A percentile compares a stretch with the other conserved stretches of the same genome.
Conservation (phyloP, 1,140 invertebrate species). For the Dufourea novaeangliae region DNA sequence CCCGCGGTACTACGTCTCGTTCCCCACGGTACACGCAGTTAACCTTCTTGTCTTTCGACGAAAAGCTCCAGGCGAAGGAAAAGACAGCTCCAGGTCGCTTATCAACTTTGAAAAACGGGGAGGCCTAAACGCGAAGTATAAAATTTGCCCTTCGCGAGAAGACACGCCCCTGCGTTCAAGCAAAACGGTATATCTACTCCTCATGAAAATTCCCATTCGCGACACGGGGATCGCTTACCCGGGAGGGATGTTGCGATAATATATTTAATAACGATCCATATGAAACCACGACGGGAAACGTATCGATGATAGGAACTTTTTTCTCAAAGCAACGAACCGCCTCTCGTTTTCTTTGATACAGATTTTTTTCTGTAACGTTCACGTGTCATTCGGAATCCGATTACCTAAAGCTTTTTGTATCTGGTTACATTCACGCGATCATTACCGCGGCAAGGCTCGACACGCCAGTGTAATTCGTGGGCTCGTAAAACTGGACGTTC, state of each 20-base stretch:
- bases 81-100: neutral
- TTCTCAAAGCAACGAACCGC: neutral
- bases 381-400: neutral
- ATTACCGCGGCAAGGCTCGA: neutral
- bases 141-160: neutral
- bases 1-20: neutral
- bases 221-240: neutral
- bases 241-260: neutral
- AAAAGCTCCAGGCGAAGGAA: neutral
- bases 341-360: conserved; percentile 4
- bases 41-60: neutral
- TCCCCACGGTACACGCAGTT: neutral
- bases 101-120: neutral
- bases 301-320: conserved; percentile 1
- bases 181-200: neutral
- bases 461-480: neutral
- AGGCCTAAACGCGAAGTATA: neutral
- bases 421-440: conserved; percentile 3
- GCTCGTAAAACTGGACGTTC: neutral
- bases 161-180: neutral
- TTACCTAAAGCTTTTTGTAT: conserved; percentile 10
- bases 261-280: neutral
- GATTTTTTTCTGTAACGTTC: neutral
- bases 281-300: neutral
- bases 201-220: neutral